Base-by-base conservation (phyloP, 2,797 vertebrate species). In the Phoxinus dragarum region DNA sequence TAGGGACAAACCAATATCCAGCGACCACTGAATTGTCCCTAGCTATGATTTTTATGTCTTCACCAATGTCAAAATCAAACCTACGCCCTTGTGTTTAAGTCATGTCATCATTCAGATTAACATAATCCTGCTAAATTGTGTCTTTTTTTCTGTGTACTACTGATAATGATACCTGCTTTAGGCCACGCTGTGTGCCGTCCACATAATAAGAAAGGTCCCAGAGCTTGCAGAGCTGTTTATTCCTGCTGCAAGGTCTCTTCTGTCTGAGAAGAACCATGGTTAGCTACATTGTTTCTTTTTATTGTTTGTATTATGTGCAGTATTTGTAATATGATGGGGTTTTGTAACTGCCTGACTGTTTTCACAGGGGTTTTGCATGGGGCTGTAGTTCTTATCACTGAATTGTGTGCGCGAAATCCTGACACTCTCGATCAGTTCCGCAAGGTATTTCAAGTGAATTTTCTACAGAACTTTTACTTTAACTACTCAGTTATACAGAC, bases 141-240 rank as follows among this genome's bases (percentile, higher is more conserved):
- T 73, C 61, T 17, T n/a, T 68, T 36, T 54, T 38, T 61, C 14
- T 52, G 5, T 16, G 9, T 84, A 23, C 42, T 31, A 4, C 27
- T 86, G 16, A 23, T 87, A 27, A 86, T 75, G 38, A 84, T 44
- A 77, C 17, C 34, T 83, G 59, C 8, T 84, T 67, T 89, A 98
- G 97, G 97, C 97, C 27, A 94, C 96, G 47, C 92, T 97, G 66
- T 97, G 97, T 40, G 97, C 97, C 0, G 97, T 97, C 69, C 97
- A 97, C 91, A 97, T 98, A 27, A 94, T 97, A 83, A 95, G 97
- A 86, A 98, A 98, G 87, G 96, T 97, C 76, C 96, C 96, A 0
- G 96, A 97, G 3, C 94, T 97, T 16, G 94, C 95, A 78, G 96
- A 95, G 87, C 92, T 97, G 47, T 98, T 98, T 86, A 92, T 94